Evolutionary conservation across 2,888 invertebrate species (phyloP).

Genomic region (Coremacera marginata): DNA sequence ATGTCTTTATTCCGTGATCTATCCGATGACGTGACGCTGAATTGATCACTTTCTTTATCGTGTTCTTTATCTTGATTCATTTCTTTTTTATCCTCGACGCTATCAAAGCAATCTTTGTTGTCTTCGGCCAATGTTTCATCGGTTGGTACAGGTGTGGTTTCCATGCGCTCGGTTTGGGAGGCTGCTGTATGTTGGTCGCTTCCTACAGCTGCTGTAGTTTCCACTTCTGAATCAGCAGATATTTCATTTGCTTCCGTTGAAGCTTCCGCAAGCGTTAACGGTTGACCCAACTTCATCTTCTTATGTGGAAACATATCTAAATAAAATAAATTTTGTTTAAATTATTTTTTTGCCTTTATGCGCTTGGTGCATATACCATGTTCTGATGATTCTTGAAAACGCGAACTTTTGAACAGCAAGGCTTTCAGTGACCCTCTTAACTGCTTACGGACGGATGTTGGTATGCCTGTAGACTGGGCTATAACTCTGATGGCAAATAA

Average conservation of each 20-base stretch:
- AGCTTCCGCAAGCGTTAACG: slow-evolving; percentile 10
- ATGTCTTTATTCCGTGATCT: neutral
- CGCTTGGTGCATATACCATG: slow-evolving; percentile 52
- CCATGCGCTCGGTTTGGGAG: slow-evolving; percentile 35
- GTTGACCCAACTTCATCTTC: slow-evolving; percentile 51
- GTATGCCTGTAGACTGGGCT: slow-evolving; percentile 68
- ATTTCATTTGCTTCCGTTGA: slow-evolving; percentile 49
- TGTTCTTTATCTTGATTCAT: slow-evolving; percentile 16
- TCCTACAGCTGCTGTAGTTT: slow-evolving; percentile 31
- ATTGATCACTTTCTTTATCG: slow-evolving; percentile 52
- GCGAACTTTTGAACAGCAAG: slow-evolving; percentile 63
- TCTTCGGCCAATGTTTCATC: slow-evolving; percentile 40
- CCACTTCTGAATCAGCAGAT: slow-evolving; percentile 33
- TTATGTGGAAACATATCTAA: slow-evolving; percentile 58
- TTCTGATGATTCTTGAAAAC: slow-evolving; percentile 62
- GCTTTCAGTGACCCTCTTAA: slow-evolving; percentile 65
- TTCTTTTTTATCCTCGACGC: slow-evolving; percentile 17
- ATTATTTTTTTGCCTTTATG: neutral
- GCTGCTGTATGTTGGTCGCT: slow-evolving; percentile 37
- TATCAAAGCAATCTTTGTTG: slow-evolving; percentile 23
- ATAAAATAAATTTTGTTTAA: slow-evolving; percentile 19
- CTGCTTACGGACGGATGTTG: slow-evolving; percentile 66
- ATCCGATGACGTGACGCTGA: neutral
- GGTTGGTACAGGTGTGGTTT: slow-evolving; percentile 28
- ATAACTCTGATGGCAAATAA: slow-evolving; percentile 69